A percentile compares a stretch with the other conserved stretches of the same genome.
Conservation (phyloP, 1,140 invertebrate genomes). For the Diorhabda elongata region DNA sequence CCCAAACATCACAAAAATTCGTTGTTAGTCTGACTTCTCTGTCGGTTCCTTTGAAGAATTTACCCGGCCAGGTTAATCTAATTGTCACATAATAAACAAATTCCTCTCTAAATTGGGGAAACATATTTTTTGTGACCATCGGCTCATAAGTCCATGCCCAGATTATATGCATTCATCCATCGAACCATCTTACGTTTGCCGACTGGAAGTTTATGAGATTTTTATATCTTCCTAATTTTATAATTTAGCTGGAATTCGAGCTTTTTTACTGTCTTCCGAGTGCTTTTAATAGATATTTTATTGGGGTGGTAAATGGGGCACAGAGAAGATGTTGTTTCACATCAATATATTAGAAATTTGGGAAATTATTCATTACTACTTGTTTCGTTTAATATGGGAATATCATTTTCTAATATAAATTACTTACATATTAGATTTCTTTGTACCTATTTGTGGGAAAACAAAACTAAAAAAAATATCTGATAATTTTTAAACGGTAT, state of each 20-base stretch:
- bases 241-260: constrained; percentile 15
- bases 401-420: no score
- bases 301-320: no score
- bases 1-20: constrained; percentile 21
- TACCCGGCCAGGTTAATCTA: constrained; percentile 35
- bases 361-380: no score
- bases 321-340: no score
- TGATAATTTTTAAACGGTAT: no score
- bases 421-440: no score
- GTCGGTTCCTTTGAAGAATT: constrained; percentile 32
- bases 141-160: background rate
- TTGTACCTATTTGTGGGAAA: no score
- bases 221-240: constrained; percentile 18
- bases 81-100: constrained; percentile 43
- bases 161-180: constrained; percentile 14
- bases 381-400: no score
- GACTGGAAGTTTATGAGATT: constrained; percentile 9
- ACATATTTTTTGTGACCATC: constrained; percentile 20
- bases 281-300: no score
- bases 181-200: constrained; percentile 17
- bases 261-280: background rate
- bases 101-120: constrained; percentile 37
- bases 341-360: no score
- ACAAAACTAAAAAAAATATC: no score
- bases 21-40: constrained; percentile 34